Conservation (phyloP, 2,113 vertebrate species). For the Sphaerodactylus townsendi region DNA sequence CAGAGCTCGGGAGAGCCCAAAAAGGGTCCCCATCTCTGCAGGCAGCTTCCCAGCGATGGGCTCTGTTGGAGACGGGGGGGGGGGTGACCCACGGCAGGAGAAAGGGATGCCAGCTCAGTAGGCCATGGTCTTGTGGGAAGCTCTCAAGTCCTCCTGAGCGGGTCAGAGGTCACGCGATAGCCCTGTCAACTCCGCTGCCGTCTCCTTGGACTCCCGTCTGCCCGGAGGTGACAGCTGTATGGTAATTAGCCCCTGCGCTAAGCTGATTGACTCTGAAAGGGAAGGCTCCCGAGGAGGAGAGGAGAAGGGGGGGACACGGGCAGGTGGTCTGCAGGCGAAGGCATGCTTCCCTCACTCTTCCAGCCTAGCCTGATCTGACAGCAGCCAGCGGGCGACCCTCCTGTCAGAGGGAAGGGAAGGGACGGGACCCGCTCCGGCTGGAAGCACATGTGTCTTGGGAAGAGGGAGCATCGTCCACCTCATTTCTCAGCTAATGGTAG, state of each 20-base stretch:
- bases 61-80: too few species aligned
- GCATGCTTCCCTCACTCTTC: constrained; percentile 12
- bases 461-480: constrained; percentile 28
- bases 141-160: background rate
- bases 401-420: constrained; percentile 4
- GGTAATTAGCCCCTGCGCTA: constrained; percentile 74
- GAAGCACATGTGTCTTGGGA: background rate
- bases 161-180: constrained; percentile 14
- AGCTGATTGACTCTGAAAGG: constrained; percentile 52
- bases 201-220: background rate
- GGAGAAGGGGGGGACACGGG: constrained; percentile 7
- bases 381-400: constrained; percentile 21
- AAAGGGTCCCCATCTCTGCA: background rate
- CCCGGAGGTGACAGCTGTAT: constrained; percentile 79
- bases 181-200: constrained; percentile 21
- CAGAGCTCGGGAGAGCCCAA: background rate
- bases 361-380: background rate
- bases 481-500: constrained; percentile 24
- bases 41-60: background rate
- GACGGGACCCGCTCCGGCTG: too few species aligned
- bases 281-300: constrained; percentile 1
- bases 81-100: background rate
- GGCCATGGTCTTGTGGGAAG: background rate
- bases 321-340: constrained; percentile 58
- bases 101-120: background rate